Base-by-base conservation (phyloP, 2,797 vertebrate species). In the Poecilia picta region DNA sequence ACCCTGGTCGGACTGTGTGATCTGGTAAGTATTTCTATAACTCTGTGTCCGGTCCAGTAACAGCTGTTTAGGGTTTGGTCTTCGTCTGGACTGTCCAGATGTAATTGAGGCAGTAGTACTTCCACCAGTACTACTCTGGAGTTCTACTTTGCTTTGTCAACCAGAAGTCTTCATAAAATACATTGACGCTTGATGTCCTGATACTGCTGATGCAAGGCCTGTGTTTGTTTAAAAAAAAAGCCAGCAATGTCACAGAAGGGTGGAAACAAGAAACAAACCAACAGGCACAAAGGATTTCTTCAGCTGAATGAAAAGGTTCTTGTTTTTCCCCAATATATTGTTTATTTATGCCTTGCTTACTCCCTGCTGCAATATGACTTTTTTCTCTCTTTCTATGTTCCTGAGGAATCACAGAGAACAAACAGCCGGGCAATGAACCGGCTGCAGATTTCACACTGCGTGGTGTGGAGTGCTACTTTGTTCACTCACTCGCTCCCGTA, bases 391-490 rank as follows among this genome's bases (percentile, higher is more conserved):
- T 11, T 57, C n/a, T 57, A 31, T 64, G 62, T 36, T 64, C 62
- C 36, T 66, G 62, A 39, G 36, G 62, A 36, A 39, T 66, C 33
- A 12, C 62, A 66, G 36, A 66, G 33, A 66, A 66, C 62, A 66
- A 10, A 39, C 62, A 12, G 16, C n/a, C 55, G 4, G 12, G 55
- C 28, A 33, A 33, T 33, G 57, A 62, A 68, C 36, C 33, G 18
- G 62, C 62, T 66, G 62, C 62, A 66, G 16, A 13, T 68, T 39
- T 68, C 64, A 68, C 64, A 68, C 64, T 68, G 8, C 23, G 18
- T 39, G 7, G 33, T 66, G 62, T 20, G 8, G 15, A 31, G 28
- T 1, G 20, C 20, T 39, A 23, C 64, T 68, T 66, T 23, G 64
- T 41, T 68, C 64, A 10, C 62, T 23, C 8, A 8, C 33, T 66